Conservation (phyloP, 1,140 invertebrate species). For the Drosophila leontia region DNA sequence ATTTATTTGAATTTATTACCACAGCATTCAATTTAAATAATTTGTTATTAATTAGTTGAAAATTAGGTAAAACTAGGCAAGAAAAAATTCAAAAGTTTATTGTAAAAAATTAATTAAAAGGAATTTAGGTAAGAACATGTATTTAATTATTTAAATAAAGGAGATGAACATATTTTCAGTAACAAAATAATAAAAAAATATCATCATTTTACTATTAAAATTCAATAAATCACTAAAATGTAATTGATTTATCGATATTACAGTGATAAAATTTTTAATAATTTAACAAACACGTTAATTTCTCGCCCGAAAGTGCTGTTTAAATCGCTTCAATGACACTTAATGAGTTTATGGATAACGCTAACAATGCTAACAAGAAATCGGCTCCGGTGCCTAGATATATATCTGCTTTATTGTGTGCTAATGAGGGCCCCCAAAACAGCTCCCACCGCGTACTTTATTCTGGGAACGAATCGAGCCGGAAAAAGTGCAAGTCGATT, state of each 20-base stretch:
- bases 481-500: constrained; percentile 61
- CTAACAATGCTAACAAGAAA: constrained; percentile 59
- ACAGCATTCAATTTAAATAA: background rate
- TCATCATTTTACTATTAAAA: background rate
- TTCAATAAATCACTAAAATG: constrained; percentile 12
- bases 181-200: background rate
- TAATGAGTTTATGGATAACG: constrained; percentile 62
- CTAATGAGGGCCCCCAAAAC: constrained; percentile 64
- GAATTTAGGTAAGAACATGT: too few relatives aligned
- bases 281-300: constrained; percentile 44
- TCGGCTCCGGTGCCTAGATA: constrained; percentile 31
- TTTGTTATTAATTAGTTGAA: background rate
- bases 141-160: too few relatives aligned
- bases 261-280: constrained; percentile 28
- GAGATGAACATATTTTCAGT: too few relatives aligned
- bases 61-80: background rate
- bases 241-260: background rate
- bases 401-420: constrained; percentile 70
- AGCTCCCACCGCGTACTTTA: constrained; percentile 55
- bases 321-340: constrained; percentile 39
- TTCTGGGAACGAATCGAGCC: constrained; percentile 20
- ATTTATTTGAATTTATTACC: constrained; percentile 3
- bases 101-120: too few relatives aligned
- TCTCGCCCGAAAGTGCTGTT: constrained; percentile 28
- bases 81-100: background rate